Base-by-base conservation (phyloP, 2,888 invertebrate genomes). In the Drosophila melanosoma region DNA sequence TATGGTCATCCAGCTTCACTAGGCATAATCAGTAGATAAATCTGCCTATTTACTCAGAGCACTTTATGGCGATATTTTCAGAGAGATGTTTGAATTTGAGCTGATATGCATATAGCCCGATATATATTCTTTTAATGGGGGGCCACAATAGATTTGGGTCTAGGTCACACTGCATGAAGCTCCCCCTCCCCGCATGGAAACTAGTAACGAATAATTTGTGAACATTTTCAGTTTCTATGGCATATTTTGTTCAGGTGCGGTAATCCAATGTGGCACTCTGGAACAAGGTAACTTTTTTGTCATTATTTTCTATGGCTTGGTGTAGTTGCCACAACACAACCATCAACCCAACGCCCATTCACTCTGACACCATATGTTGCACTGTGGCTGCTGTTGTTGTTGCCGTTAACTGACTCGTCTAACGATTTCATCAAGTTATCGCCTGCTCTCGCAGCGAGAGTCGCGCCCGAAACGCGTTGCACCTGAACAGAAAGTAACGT, bases 371-470 rank as follows among this genome's bases (percentile, higher is more conserved):
- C 70, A 69, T 53, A 59, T 59, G 68, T 36, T 67, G 67, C 48
- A 59, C 33, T 40, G 56, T n/a, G 33, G 53, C 29, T 42, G 38
- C 17, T 29, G 20, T 29, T 51, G 38, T 12, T 33, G 75, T 49
- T 51, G 70, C 75, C 69, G 81, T 78, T 76, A 76, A 73, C 75
- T 68, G 61, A 58, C 71, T 69, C 81, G 69, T 70, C 76, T 70
- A 75, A 78, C 87, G 73, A 87, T 73, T 81, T 78, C 69, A 81
- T 87, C 75, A 78, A 81, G 81, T 76, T 80, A 71, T 65, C 78
- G 78, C 75, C 70, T 48, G 62, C 67, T 53, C 40, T 35, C 32
- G 56, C 49, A 68, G 49, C 40, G 40, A 29, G 33, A 76, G 49
- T 56, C 61, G 74, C 76, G 45, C 35, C 4, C 45, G 42, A 53